Conservation (phyloP, 2,113 vertebrate species). For the Gambusia holbrooki region DNA sequence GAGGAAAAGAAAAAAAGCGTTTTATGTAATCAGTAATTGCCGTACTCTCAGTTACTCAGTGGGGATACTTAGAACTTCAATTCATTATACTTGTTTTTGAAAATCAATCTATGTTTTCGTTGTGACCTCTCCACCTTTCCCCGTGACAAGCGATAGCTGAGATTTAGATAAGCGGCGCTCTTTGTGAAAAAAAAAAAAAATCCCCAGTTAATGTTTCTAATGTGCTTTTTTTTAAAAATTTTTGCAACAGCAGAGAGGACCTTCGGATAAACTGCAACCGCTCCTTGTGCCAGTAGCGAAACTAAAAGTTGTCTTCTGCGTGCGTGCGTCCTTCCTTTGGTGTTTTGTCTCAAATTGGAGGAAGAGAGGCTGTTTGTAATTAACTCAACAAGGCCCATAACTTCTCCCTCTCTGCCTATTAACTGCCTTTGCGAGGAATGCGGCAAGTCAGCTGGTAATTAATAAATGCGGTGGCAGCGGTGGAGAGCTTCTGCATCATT, state of each 20-base stretch:
- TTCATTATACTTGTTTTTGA: conserved; percentile 16
- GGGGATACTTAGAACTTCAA: conserved; percentile 3
- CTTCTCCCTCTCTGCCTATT: conserved; percentile 38
- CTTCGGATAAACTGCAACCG: conserved; percentile 84
- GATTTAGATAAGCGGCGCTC: conserved; percentile 68
- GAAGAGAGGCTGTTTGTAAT: conserved; percentile 70
- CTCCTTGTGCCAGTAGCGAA: conserved; percentile 86
- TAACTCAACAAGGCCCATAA: conserved; percentile 72
- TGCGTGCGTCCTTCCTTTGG: conserved; percentile 66
- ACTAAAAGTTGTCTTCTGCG: conserved; percentile 82
- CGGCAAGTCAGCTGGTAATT: conserved; percentile 74
- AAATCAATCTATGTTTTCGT: conserved; percentile 8
- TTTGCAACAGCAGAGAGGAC: conserved; percentile 85
- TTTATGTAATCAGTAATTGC: conserved; percentile 53
- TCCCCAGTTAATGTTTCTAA: conserved; percentile 81
- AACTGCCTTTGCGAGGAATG: conserved; percentile 67
- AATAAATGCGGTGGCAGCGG: conserved; percentile 71
- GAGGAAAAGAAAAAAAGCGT: neutral
- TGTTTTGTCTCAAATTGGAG: conserved; percentile 58
- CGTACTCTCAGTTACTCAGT: neutral
- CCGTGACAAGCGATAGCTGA: conserved; percentile 76
- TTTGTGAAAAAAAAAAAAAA: neutral
- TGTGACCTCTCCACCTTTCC: conserved; percentile 15
- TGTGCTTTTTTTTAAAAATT: too few relatives aligned
- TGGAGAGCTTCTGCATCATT: conserved; percentile 77